Conservation (phyloP, 2,888 invertebrate species). For the Tanypteryx hageni region DNA sequence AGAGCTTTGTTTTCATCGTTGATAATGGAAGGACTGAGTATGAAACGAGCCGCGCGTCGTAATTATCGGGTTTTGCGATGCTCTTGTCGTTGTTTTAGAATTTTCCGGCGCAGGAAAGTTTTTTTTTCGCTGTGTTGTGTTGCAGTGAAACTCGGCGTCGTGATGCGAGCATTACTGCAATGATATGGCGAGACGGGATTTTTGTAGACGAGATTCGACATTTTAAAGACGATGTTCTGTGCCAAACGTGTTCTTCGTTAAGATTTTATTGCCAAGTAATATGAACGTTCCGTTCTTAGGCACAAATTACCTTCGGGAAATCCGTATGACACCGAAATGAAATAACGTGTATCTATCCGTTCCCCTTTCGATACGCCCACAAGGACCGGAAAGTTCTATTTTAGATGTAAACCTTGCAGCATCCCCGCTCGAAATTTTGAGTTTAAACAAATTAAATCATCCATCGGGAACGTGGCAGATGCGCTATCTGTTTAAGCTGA, state of each 20-base stretch:
- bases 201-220: neutral
- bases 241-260: neutral
- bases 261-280: neutral
- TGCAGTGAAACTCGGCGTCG: neutral
- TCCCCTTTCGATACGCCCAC: no score
- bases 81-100: neutral
- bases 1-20: neutral
- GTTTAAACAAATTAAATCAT: no score
- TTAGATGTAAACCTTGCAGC: no score
- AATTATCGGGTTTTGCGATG: neutral
- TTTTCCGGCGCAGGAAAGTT: neutral
- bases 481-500: no score
- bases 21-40: neutral
- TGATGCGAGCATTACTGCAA: constrained; percentile 15
- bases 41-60: neutral
- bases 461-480: no score
- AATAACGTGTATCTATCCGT: no score
- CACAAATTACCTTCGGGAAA: no score
- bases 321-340: no score
- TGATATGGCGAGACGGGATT: neutral
- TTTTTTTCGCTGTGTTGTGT: neutral
- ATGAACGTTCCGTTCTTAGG: no score
- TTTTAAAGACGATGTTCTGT: neutral
- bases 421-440: no score
- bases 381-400: no score